Base-by-base conservation (phyloP, 1,140 invertebrate genomes). In the Philopotamus ludificatus region DNA sequence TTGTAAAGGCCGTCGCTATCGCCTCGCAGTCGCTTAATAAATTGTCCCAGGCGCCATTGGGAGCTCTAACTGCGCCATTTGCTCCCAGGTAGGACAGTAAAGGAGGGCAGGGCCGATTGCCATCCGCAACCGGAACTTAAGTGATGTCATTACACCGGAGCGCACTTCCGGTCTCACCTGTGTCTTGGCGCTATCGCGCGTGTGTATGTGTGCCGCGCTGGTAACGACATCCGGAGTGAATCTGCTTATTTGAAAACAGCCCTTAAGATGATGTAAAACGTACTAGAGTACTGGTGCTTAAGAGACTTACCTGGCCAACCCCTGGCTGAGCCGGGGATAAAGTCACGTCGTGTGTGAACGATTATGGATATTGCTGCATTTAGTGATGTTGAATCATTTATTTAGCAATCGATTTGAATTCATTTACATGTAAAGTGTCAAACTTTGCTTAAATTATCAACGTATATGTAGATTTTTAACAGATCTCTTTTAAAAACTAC, bases 11-110 rank as follows among this genome's bases (percentile, higher is more conserved):
- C n/a, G n/a, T n/a, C n/a, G n/a, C n/a, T n/a, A n/a, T n/a, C n/a
- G n/a, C n/a, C n/a, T n/a, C n/a, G n/a, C n/a, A 47, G 28, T 3
- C 44, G 44, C 44, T 47, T 47, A 9, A 47, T 47, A 47, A 47
- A 47, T 47, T 16, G 44, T 47, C 44, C 8, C 15, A 15, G 18
- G 10, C 44, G 10, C 44, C 4, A 47, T 47, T 47, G 44, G 44
- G 18, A 47, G 44, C 44, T 15, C 10, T 47, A 47, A 47, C 44
- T 12, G 44, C 4, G 44, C 44, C 44, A 20, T 47, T 47, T 47
- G 10, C 44, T 16, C 15, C 44, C 10, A 15, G 10, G 18, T 20
- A 47, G 10, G 44, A 47, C 44, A 47, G 18, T 47, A 47, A 47
- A 47, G 10, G 44, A 15, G 18, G 44, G 44, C 18, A 7, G 44